Conservation (phyloP, 2,888 invertebrate genomes). For the Folsomia candida region DNA sequence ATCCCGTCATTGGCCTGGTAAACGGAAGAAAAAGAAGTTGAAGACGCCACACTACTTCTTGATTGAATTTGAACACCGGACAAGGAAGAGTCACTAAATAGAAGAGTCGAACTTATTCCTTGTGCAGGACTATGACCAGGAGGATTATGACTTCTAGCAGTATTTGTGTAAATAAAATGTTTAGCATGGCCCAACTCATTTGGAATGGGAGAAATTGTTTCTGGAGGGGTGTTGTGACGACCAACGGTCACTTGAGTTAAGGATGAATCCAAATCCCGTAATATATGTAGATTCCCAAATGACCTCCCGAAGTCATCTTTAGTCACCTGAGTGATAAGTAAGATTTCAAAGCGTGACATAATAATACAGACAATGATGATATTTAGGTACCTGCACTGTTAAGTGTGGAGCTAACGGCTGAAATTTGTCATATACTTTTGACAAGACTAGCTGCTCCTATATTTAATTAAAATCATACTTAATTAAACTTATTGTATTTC, state of each 20-base stretch:
- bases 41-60: conserved; percentile 9
- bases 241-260: conserved; percentile 28
- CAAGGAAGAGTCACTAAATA: not conserved
- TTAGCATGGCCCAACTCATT: conserved; percentile 28
- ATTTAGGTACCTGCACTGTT: conserved; percentile 60
- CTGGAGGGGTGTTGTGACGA: not conserved
- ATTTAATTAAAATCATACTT: too few species aligned
- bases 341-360: not conserved
- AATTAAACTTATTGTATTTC: too few species aligned
- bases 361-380: not conserved
- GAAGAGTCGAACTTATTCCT: not conserved
- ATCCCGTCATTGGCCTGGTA: conserved; percentile 13
- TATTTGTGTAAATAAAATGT: conserved; percentile 36
- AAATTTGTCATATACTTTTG: conserved; percentile 61
- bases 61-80: conserved; percentile 15
- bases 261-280: conserved; percentile 34
- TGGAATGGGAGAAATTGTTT: conserved; percentile 40
- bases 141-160: conserved; percentile 29
- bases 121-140: not conserved
- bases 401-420: conserved; percentile 60
- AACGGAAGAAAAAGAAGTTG: not conserved
- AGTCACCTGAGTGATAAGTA: conserved; percentile 29
- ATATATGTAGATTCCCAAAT: conserved; percentile 42
- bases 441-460: conserved; percentile 63
- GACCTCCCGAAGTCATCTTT: conserved; percentile 47